Evolutionary conservation across 2,113 vertebrate genomes (phyloP), one percentile per base, ranked within the genome.

Genomic region (Gavialis gangeticus): DNA sequence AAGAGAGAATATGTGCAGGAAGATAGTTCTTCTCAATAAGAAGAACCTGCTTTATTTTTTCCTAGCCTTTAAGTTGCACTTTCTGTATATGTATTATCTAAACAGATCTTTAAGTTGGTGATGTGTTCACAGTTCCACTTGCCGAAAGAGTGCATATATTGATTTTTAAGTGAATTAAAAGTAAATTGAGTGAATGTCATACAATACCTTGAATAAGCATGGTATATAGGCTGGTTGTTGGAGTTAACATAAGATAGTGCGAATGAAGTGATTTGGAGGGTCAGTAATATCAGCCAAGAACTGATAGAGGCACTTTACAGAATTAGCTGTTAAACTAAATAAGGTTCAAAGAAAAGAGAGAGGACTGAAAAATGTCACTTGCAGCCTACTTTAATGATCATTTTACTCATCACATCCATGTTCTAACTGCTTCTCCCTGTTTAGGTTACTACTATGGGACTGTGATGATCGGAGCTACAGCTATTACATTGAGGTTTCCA

Each of bases 401-500:
- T 90, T 95, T 84, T 46, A 78, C 57, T 87, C 58, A 22, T 2
- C 19, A 19, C 3, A 77, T 14, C n/a, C 83, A 56, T 57, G 71
- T 88, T 79, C 5, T 17, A 54, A 82, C 12, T 46, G 56, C 63
- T 85, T 88, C 17, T 90, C 79, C 79, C 37, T 92, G 25, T 55
- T 9, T 95, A 99, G 99, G 97, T 98, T 99, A 87, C 96, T 99
- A 7, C 98, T 99, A 77, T 99, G 99, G 99, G 99, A 99, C 97
- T 99, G 99, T 93, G 99, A 99, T 54, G 99, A 99, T 82, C 98
- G 99, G 46, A 99, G 99, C 94, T 99, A 99, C 94, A 99, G 99
- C 84, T 99, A 99, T 94, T 99, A 99, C 78, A 97, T 99, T 6
- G 99, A 99, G 86, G 98, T 99, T 76, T 99, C 99, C 86, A 98